Base-by-base conservation (phyloP, 2,888 invertebrate genomes). In the Aromia moschata region DNA sequence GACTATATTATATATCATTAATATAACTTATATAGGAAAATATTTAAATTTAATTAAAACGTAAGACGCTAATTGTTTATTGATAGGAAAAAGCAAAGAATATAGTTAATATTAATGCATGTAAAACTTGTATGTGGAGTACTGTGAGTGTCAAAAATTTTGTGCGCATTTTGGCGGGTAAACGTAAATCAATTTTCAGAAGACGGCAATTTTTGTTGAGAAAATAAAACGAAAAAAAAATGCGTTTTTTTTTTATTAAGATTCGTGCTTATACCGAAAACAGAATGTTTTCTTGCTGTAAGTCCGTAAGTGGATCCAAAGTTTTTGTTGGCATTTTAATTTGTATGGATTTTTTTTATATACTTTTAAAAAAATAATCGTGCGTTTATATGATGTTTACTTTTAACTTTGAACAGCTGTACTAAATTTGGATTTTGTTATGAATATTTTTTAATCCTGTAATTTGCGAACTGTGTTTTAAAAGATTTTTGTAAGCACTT, bases 401-500 rank as follows among this genome's bases (percentile, higher is more conserved):
- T 55, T 45, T 53, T 56, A 52, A 43, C 36, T 36, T 56, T 54
- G 51, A 45, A 57, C 55, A 37, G 56, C 41, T 41, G 47, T 53
- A 12, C 54, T 51, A 44, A 60, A 56, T 40, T 41, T 41, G 56
- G 17, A 43, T 54, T 45, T 59, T n/a, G n/a, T n/a, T 38, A 46
- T 53, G 2, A 10, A 33, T 16, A n/a, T 45, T 47, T 38, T 46
- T 44, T 43, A 57, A 49, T 51, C 46, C 54, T 49, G 41, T 55
- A 55, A 45, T 45, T 55, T 45, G 55, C 45, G 25, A 43, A 45
- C 25, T 49, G 20, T 37, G 37, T 49, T 49, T 49, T 25, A 25
- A 49, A 49, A 49, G 17, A 20, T 49, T 49, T 25, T 49, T 14
- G 20, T 49, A 38, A 38, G 49, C 49, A 49, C 49, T 49, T 49